Percentiles rank a stretch among this genome's conserved stretches.
These are phyloP conservation scores for Eurypyga helias DNA, from an alignment of 2,113 vertebrate genomes.

Conservation along the genomic window DNA sequence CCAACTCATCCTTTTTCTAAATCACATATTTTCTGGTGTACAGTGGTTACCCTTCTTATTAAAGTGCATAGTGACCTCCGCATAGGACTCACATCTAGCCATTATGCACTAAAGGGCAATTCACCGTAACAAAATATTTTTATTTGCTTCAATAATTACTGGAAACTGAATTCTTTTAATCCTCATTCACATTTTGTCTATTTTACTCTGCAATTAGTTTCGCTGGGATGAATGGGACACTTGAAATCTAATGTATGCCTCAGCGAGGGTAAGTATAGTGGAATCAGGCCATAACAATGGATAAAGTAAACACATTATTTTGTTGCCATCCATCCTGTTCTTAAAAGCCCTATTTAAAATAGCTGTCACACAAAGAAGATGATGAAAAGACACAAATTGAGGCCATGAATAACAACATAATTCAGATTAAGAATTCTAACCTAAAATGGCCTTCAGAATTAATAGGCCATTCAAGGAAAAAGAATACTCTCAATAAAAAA, in stretches of 20 bases:
- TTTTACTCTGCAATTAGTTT: slow-evolving; percentile 37
- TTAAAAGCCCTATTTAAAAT: slow-evolving; percentile 50
- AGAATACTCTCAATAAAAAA: slow-evolving; percentile 18
- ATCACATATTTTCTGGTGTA: not conserved
- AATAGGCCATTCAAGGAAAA: slow-evolving; percentile 29
- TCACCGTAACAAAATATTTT: not conserved
- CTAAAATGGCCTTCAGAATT: slow-evolving; percentile 57
- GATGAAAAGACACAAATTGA: slow-evolving; percentile 43
- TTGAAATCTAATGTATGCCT: slow-evolving; percentile 39
- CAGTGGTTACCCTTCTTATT: not conserved
- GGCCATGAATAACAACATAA: slow-evolving; percentile 5
- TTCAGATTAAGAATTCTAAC: slow-evolving; percentile 46
- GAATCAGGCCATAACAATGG: not conserved
- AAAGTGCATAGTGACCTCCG: not conserved
- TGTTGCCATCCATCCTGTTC: not conserved
- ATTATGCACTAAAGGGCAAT: not conserved
- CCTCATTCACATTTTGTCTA: not conserved
- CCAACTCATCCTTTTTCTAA: not conserved
- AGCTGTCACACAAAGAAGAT: slow-evolving; percentile 24
- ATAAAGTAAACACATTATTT: slow-evolving; percentile 45
- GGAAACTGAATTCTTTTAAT: not conserved
- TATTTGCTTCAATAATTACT: not conserved
- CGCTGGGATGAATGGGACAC: slow-evolving; percentile 1
- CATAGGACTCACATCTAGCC: not conserved
- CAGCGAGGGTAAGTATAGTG: slow-evolving; percentile 9